Evolutionary conservation across 2,797 vertebrate genomes (phyloP).

Genomic region (Furcifer pardalis): DNA sequence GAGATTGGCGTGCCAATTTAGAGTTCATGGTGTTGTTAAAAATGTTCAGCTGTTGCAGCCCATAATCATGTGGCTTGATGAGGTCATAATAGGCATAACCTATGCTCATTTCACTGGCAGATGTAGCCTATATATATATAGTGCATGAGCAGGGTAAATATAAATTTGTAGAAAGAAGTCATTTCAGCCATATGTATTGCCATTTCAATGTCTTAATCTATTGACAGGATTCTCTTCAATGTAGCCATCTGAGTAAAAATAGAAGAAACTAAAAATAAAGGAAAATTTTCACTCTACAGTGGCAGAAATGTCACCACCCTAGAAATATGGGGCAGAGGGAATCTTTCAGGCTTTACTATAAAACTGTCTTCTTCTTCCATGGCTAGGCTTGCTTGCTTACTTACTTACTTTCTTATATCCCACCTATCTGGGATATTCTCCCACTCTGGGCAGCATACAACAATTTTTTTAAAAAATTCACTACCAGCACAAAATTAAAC

Average conservation of each 20-base stretch:
- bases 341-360: slow-evolving; percentile 40
- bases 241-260: slow-evolving; percentile 41
- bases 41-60: slow-evolving; percentile 61
- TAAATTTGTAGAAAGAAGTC: slow-evolving; percentile 50
- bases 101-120: slow-evolving; percentile 57
- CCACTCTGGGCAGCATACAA: no score
- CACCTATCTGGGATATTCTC: no score
- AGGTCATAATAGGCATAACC: slow-evolving; percentile 66
- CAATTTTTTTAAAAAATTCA: no score
- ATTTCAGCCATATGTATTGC: slow-evolving; percentile 37
- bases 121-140: neutral
- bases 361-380: no score
- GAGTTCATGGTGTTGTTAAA: slow-evolving; percentile 71
- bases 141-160: slow-evolving; percentile 46
- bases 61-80: slow-evolving; percentile 70
- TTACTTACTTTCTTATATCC: no score
- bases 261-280: slow-evolving; percentile 23
- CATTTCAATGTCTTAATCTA: slow-evolving; percentile 37
- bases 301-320: slow-evolving; percentile 21
- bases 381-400: no score
- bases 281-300: neutral
- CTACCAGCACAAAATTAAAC: no score
- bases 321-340: slow-evolving; percentile 4
- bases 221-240: slow-evolving; percentile 52
- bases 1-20: slow-evolving; percentile 77